These are phyloP conservation scores for Pemphredon lugubris DNA, from an alignment of 2,888 invertebrate species.

Conservation along the genomic window DNA sequence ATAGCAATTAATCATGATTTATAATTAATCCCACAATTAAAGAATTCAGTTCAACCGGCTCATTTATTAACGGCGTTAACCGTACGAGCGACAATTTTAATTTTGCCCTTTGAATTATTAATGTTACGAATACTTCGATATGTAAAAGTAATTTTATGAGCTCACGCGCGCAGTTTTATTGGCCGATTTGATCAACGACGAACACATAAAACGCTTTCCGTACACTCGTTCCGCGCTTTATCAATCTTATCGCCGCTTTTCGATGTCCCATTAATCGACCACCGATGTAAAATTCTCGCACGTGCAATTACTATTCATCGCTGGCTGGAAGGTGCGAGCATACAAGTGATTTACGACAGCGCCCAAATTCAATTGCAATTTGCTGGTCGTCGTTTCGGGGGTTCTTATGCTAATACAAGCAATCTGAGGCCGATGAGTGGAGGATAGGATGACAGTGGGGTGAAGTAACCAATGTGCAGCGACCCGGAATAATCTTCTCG, in stretches of 20 bases:
- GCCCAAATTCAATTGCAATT: conserved; percentile 56
- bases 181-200: not conserved
- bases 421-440: conserved; percentile 61
- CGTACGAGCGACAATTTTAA: conserved; percentile 43
- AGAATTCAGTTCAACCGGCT: conserved; percentile 47
- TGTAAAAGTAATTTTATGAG: conserved; percentile 2
- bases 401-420: conserved; percentile 64
- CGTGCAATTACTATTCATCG: too few relatives aligned
- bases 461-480: conserved; percentile 59
- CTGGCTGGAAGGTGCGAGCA: not conserved
- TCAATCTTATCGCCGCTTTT: too few relatives aligned
- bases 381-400: conserved; percentile 47
- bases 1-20: conserved; percentile 55
- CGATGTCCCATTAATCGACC: too few relatives aligned
- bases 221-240: too few relatives aligned
- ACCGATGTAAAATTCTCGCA: too few relatives aligned
- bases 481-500: conserved; percentile 67
- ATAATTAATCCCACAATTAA: conserved; percentile 51
- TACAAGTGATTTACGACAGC: not conserved
- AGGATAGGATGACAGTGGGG: conserved; percentile 48
- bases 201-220: not conserved
- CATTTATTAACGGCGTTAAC: conserved; percentile 46
- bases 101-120: conserved; percentile 44
- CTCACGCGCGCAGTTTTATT: conserved; percentile 6
- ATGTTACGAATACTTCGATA: conserved; percentile 18